Evolutionary conservation across 2,113 vertebrate genomes (phyloP), one percentile per base, ranked within the genome.

Genomic region (Probosciger aterrimus): DNA sequence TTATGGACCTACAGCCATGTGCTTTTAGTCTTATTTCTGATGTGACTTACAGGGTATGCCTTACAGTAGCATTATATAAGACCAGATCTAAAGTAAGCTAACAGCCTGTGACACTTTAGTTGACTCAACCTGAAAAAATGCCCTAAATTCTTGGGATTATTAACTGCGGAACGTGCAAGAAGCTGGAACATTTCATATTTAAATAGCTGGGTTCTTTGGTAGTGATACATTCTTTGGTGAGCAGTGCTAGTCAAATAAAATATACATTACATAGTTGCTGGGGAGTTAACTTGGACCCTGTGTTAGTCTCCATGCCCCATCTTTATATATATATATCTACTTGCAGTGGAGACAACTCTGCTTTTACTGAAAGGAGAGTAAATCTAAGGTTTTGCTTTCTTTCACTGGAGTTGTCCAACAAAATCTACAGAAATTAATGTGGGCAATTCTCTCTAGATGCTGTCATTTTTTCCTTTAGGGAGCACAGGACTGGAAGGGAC

Each of bases 121-220:
- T 89, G 63, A 87, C 33, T 90, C 95, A 79, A 95, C 39, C 46
- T 85, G 82, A 81, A 95, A 95, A 94, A 86, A 63, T 76, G 33
- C 7, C 67, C 80, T 64, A 55, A 87, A 92, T 92, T 89, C 55
- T 80, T 82, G 33, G 22, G n/a, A 50, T 92, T 89, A 64, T 91
- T 77, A 76, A 44, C 33, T 62, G 24, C 46, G 8, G 22, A 86
- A 87, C 4, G 43, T 62, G 14, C 50, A 91, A 91, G 69, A 91
- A 86, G 46, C 2, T 55, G 13, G 22, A 92, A 71, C 6, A 13
- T 4, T 64, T 91, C 30, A 49, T 6, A 31, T 88, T 95, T 82
- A 71, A 67, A 55, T 55, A 81, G 14, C n/a, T 73, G 27, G 20
- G 7, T 15, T 88, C 33, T 67, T 78, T 71, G 19, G 27, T 89